Base-by-base conservation (phyloP, 1,140 invertebrate species). In the Drosophila sulfurigaster region DNA sequence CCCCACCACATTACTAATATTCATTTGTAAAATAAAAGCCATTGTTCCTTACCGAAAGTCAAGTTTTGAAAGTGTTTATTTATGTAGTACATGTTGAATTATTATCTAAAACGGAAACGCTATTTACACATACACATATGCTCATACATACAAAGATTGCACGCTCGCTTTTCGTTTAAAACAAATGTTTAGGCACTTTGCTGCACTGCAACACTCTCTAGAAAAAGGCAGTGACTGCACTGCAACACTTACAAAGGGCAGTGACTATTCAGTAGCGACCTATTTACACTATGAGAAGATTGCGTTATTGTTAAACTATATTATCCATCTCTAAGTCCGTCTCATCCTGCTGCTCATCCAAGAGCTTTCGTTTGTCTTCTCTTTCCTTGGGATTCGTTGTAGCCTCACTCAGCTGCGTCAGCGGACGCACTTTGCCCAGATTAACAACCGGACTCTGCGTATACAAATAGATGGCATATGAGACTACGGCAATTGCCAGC, bases 361-460 rank as follows among this genome's bases (percentile, higher is more conserved):
- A 57, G 15, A 92, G 65, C 62, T 82, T 89, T 5, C 74, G 76
- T 30, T 75, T 86, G 48, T 92, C 87, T 45, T 76, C 59, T n/a
- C 45, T 57, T 13, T 57, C 66, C 11, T 75, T 71, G 60, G 32
- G 45, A 46, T 65, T 78, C 16, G 59, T 38, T 10, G 73, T 72
- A 2, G 75, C 75, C 15, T 83, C 82, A 28, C 67, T 81, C 4
- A 92, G 41, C n/a, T 10, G 83, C 1, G 59, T 48, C 30, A 85
- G 46, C 1, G 91, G 91, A 20, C 85, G 85, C 75, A 81, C 92
- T 63, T 93, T 91, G 46, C 82, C 93, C 49, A 92, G 81, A 92
- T 95, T 95, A 38, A 94, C 94, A 0, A 99, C 97, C 35, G 98
- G 98, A 94, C 98, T 97, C 93, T 96, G 96, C 5, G 98, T 96